Percentiles rank a stretch among this genome's conserved stretches.
Conservation (phyloP, 2,888 invertebrate species). For the Listrodromus nycthemerus region DNA sequence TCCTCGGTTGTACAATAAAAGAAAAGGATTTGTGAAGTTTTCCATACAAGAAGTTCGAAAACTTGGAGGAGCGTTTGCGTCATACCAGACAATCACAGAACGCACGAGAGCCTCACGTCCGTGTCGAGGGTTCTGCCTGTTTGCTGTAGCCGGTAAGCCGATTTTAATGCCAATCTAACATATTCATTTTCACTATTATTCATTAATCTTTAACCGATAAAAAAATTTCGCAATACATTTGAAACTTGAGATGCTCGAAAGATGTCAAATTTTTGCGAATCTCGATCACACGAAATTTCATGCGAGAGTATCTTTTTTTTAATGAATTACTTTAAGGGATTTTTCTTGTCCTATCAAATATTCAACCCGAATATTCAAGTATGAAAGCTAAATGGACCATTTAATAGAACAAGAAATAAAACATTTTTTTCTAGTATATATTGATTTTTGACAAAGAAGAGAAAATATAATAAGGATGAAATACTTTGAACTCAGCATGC, state of each 20-base stretch:
- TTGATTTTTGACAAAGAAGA: not conserved
- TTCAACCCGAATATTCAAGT: no score
- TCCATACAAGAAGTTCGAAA: slow-evolving; percentile 1
- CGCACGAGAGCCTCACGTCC: not conserved
- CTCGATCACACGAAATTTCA: not conserved
- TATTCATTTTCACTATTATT: not conserved
- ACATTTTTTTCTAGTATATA: no score
- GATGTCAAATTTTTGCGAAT: not conserved
- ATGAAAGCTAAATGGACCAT: no score
- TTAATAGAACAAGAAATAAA: no score
- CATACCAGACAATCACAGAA: not conserved
- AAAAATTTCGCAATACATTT: not conserved
- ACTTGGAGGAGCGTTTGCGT: not conserved
- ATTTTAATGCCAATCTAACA: not conserved
- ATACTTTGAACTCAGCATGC: not conserved
- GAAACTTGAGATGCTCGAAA: not conserved
- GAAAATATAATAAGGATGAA: not conserved
- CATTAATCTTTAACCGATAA: not conserved
- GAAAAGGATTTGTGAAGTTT: not conserved
- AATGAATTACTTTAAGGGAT: no score
- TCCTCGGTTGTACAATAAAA: not conserved
- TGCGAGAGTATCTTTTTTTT: not conserved
- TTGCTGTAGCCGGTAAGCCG: not conserved
- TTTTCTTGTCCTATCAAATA: not conserved
- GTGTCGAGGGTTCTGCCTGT: not conserved